Evolutionary conservation across 2,888 invertebrate species (phyloP), one percentile per base, ranked within the genome.

Genomic region (Ichneumoninae sp.): DNA sequence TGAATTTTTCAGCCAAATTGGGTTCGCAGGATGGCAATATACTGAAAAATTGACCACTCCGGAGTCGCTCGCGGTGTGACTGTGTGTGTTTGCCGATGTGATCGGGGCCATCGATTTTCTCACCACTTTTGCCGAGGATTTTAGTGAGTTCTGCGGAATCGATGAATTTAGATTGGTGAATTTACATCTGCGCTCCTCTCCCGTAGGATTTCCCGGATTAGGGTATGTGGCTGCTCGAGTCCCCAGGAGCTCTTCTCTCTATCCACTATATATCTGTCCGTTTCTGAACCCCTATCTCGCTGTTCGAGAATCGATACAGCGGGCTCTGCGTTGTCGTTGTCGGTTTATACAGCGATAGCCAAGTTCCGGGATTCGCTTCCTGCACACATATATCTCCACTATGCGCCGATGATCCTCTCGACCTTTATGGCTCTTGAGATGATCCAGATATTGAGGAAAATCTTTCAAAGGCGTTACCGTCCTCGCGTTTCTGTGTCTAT

Each of bases 131-230:
- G 36, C 16, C 52, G 65, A 33, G 65, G 40, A 22, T 52, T 52
- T 26, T 30, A 54, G 52, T 13, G 26, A 52, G 5, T 68, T 40
- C 68, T 19, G 54, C 33, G 40, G 75, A 83, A 85, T 83, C 80
- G 66, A 83, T 80, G 85, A 85, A 85, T 85, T 83, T 71, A 79
- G 76, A 85, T 85, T 80, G 77, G 76, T 13, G 13, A 52, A 85
- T 85, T 85, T 79, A 75, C 79, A 82, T 85, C 76, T 60, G 10
- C 66, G 10, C 33, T 13, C 7, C 13, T 16, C 16, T 26, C 57
- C 73, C 76, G 54, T 57, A 40, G 10, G 54, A 76, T 68, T 40
- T 76, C 44, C 40, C 71, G 47, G 79, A 82, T 82, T 79, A 65
- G 75, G 76, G 71, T 66, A 65, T 54, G 66, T 47, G 76, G 76